These are phyloP conservation scores for Lindbergichthys nudifrons DNA, from an alignment of 2,797 vertebrate genomes.

Conservation along the genomic window DNA sequence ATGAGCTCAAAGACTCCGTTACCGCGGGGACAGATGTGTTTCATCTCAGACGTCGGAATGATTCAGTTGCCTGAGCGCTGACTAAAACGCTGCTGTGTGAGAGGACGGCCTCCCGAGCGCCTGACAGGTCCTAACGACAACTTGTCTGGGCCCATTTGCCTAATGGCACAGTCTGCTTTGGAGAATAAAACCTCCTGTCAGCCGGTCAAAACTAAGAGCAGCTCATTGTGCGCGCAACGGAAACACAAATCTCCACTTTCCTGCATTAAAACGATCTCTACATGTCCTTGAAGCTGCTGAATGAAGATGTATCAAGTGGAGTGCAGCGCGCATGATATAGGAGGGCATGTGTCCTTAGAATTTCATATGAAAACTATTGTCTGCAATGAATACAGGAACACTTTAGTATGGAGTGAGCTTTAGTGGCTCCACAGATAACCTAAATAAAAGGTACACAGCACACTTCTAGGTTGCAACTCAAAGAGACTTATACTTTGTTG, in stretches of 20 bases:
- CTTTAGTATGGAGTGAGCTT: not conserved
- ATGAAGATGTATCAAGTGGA: slow-evolving; percentile 23
- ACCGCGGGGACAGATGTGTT: slow-evolving; percentile 54
- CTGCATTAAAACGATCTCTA: slow-evolving; percentile 4
- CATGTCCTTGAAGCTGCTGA: slow-evolving; percentile 23
- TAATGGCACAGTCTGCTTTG: slow-evolving; percentile 58
- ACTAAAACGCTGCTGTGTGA: slow-evolving; percentile 43
- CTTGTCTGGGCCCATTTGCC: slow-evolving; percentile 66
- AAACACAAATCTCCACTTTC: slow-evolving; percentile 13
- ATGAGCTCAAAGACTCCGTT: slow-evolving; percentile 49
- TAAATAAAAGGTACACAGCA: not conserved
- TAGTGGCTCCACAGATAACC: too few species aligned
- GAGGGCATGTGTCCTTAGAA: slow-evolving; percentile 11
- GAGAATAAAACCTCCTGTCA: slow-evolving; percentile 55
- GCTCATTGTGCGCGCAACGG: slow-evolving; percentile 22
- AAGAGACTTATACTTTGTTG: not conserved
- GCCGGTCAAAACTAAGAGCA: slow-evolving; percentile 40
- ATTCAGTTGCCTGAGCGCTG: slow-evolving; percentile 51
- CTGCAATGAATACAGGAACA: slow-evolving; percentile 20
- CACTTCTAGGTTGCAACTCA: not conserved
- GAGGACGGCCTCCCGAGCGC: slow-evolving; percentile 15
- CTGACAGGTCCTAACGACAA: slow-evolving; percentile 58
- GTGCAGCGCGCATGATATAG: slow-evolving; percentile 17
- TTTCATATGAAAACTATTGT: slow-evolving; percentile 7
- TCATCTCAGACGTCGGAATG: slow-evolving; percentile 66